Base-by-base conservation (phyloP, 2,888 invertebrate genomes). In the Epicampocera succincta region DNA sequence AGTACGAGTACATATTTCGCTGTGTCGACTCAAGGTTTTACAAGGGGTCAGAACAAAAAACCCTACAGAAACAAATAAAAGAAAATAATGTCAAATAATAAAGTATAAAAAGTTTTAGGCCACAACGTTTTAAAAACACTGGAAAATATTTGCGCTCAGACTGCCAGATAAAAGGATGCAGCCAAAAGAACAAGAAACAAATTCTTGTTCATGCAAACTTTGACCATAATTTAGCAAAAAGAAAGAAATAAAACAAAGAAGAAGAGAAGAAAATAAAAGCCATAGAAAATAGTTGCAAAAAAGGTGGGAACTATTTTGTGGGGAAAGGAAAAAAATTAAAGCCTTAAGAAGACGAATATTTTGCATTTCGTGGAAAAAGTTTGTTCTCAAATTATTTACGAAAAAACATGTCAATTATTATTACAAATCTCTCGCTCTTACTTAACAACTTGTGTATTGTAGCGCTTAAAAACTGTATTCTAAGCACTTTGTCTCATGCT, bases 21-120 rank as follows among this genome's bases (percentile, higher is more conserved):
- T 8, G 15, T 42, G 33, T 13, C 21, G 9, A 44, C 44, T 68
- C 52, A 60, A 60, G 75, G 38, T 44, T 68, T 21, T 44, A 42
- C 25, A 52, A 68, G 76, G 68, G 80, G 72, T 81, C 80, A 81
- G 29, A 56, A 61, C 54, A 42, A 12, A 54, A 19, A 29, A n/a
- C n/a, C n/a, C n/a, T n/a, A 76, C 54, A 60, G 60, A 25, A 61
- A 50, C 21, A 71, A 69, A 75, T 68, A 76, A 83, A 68, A 63
- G 61, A 75, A 83, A 77, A 65, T 69, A 72, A 73, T 83, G 68
- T 83, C 68, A 83, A 63, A 76, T 61, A 54, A 76, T 50, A 50
- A 74, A 63, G 21, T 44, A 33, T 33, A 48, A n/a, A 75, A 75
- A 76, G 50, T 66, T 79, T 79, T 79, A 72, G 79, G 79, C 79